These are phyloP conservation scores for Pachymerium ferrugineum DNA, from an alignment of 2,888 invertebrate species.

Conservation along the genomic window DNA sequence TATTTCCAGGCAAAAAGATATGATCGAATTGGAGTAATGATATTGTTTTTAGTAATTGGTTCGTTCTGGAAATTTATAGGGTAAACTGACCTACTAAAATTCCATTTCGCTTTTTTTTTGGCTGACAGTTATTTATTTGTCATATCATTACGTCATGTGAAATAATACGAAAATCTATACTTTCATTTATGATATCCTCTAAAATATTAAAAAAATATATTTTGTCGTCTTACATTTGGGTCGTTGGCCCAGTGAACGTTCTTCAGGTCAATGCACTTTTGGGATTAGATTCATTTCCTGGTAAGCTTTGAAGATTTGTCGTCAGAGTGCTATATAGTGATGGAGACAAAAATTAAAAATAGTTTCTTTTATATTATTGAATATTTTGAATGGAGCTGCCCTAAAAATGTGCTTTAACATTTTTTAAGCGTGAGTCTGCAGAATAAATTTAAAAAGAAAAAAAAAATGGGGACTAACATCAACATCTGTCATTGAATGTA, in stretches of 20 bases:
- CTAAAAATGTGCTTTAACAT: no score
- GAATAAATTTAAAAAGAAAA: no score
- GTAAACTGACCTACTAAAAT: not conserved
- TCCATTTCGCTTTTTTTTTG: not conserved
- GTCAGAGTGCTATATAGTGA: not conserved
- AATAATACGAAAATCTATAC: no score
- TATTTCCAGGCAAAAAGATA: not conserved
- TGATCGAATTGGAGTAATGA: not conserved
- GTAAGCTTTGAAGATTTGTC: not conserved
- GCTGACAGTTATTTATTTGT: not conserved
- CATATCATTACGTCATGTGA: not conserved
- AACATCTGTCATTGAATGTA: no score
- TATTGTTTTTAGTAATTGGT: not conserved
- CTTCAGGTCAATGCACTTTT: not conserved
- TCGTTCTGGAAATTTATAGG: not conserved
- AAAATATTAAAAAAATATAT: not conserved
- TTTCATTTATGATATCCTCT: not conserved
- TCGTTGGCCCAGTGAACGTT: constrained; percentile 6
- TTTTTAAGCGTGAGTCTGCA: no score
- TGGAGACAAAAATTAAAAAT: not conserved
- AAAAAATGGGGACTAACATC: no score
- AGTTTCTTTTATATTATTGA: no score
- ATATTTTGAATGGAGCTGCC: no score
- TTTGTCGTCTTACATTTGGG: constrained; percentile 2
- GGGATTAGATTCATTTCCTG: not conserved